phyloP scores from a whole-genome alignment of 2,797 vertebrate species.

The Mareca penelope region DNA sequence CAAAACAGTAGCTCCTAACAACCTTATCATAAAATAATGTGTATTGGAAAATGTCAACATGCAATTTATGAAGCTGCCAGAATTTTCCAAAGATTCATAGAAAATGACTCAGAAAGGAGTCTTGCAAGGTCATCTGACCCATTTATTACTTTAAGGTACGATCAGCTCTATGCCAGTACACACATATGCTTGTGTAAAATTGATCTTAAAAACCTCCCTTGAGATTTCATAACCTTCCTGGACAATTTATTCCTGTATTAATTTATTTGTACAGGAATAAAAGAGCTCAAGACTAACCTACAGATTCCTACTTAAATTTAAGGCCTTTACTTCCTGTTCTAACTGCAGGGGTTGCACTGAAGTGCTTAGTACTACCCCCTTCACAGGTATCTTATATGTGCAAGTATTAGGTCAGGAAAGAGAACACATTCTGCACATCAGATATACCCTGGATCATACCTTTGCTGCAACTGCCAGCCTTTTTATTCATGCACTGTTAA shows the following conservation, averaged over 20 bases:
- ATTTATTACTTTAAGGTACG: not conserved
- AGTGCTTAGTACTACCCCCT: not conserved
- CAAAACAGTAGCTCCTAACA: not conserved
- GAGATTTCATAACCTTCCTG: not conserved
- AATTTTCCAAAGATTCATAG: not conserved
- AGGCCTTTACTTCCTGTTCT: not conserved
- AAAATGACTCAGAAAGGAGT: not conserved
- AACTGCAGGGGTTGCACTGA: not conserved
- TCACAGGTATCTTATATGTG: fast-evolving
- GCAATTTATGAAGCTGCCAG: not conserved
- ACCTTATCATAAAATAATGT: not conserved
- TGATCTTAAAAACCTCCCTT: not conserved
- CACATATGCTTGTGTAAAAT: not conserved
- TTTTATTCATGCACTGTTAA: fast-evolving
- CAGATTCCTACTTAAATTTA: not conserved
- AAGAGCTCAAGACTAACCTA: not conserved
- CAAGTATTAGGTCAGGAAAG: not conserved
- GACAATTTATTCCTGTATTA: not conserved
- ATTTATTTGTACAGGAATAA: not conserved
- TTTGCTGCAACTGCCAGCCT: not conserved
- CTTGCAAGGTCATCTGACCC: not conserved
- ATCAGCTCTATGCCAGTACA: not conserved
- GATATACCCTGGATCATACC: not conserved
- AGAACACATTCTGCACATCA: fast-evolving
- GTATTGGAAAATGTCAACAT: not conserved